Percentiles rank a stretch among this genome's conserved stretches.
phyloP scores from a whole-genome alignment of 1,140 invertebrate genomes.

The Bradysia coprophila region DNA sequence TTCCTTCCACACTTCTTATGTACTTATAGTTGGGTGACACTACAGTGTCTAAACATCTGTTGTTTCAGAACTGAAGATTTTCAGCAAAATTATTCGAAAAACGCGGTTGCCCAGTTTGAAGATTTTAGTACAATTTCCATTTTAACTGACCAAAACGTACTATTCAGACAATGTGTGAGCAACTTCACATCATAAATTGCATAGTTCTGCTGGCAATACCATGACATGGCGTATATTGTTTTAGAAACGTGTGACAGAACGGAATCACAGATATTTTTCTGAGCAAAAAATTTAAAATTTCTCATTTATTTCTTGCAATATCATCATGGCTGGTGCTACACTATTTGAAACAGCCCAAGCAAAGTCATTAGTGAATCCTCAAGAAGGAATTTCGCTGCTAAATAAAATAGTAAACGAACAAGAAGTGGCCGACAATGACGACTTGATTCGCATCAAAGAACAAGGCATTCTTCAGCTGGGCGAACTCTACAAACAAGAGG shows the following conservation, averaged over 20 bases:
- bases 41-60: too few species aligned
- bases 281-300: background rate
- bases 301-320: background rate
- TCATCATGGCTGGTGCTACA: constrained; percentile 64
- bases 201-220: too few species aligned
- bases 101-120: too few species aligned
- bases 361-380: constrained; percentile 44
- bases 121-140: too few species aligned
- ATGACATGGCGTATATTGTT: too few species aligned
- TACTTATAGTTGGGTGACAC: too few species aligned
- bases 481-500: constrained; percentile 76
- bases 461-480: constrained; percentile 78
- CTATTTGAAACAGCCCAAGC: constrained; percentile 63
- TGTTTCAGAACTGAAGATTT: too few species aligned
- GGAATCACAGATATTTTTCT: background rate
- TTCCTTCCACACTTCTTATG: too few species aligned
- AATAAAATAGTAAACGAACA: constrained; percentile 53
- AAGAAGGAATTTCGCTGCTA: constrained; percentile 44
- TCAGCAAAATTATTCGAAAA: too few species aligned
- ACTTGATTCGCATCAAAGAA: constrained; percentile 72
- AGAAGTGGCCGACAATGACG: constrained; percentile 53
- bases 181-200: too few species aligned
- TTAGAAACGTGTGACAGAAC: background rate
- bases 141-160: too few species aligned
- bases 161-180: too few species aligned